phyloP scores from a whole-genome alignment of 2,888 invertebrate genomes.

The Tromatobia lineatoria region DNA sequence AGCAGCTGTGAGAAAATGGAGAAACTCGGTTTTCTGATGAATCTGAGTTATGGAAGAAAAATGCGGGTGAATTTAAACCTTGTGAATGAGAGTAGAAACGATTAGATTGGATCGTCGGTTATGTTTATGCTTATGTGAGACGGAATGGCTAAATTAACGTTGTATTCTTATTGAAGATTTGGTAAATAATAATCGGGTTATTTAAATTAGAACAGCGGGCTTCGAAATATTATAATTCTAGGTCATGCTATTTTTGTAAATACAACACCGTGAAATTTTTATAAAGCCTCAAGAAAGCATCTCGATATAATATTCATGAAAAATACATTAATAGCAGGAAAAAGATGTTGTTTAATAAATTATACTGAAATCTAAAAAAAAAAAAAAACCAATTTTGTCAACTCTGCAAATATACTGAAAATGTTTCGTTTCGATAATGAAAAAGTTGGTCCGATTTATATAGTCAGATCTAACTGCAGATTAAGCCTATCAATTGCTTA shows the following conservation, averaged over 20 bases:
- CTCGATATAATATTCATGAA: too few relatives aligned
- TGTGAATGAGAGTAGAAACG: not conserved
- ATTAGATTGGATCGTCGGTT: too few relatives aligned
- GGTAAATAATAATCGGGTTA: not conserved
- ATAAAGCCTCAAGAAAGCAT: not conserved
- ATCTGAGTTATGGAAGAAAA: not conserved
- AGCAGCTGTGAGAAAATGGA: not conserved
- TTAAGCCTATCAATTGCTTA: too few relatives aligned
- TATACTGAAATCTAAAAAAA: too few relatives aligned
- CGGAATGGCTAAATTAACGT: not conserved
- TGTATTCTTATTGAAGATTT: not conserved
- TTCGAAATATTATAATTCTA: not conserved
- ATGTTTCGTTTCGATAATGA: too few relatives aligned
- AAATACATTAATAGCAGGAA: too few relatives aligned
- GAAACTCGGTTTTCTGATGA: not conserved
- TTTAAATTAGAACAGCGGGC: not conserved
- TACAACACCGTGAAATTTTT: not conserved
- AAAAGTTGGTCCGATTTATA: too few relatives aligned
- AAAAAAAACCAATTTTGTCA: too few relatives aligned
- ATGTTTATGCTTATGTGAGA: too few relatives aligned
- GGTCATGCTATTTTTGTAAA: not conserved
- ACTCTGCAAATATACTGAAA: too few relatives aligned
- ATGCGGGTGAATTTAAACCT: not conserved
- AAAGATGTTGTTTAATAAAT: too few relatives aligned
- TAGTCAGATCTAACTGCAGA: too few relatives aligned